Evolutionary conservation across 2,797 vertebrate genomes (phyloP), one percentile per base, ranked within the genome.

Genomic region (Sebastes jordani): DNA sequence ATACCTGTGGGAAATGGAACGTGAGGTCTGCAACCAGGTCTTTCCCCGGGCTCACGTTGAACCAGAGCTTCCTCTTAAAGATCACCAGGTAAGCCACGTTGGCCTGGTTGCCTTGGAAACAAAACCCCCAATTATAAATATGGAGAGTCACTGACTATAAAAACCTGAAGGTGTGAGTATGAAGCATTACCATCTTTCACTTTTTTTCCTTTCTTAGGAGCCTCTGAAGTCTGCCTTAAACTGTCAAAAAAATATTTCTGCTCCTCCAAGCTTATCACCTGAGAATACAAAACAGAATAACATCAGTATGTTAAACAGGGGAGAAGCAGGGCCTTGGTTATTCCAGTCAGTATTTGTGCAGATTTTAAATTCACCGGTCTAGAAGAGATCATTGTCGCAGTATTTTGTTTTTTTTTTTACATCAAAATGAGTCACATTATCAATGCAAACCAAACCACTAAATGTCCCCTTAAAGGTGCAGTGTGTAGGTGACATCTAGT

Each of bases 1-100:
- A 59, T 84, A 95, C 98, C 97, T 99, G 98, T n/a, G 99, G 97
- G 87, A 97, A 99, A 83, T 99, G 98, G 89, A 99, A 98, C 22
- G 88, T 96, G 72, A 95, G 92, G 85, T 99, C 98, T 22, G 98
- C 97, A 0, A 94, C 94, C 59, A 95, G 7, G 62, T 99, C 97
- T 85, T 96, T 99, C 36, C 97, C 98, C 0, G 98, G 98, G 77
- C 11, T 85, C 64, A 99, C 96, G 1, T 95, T 98, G 81, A 99
- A 95, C 98, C 98, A 99, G 22, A 99, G 93, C 87, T 99, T 99
- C 92, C 97, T 95, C 97, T 98, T 97, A 75, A 97, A 97, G 71
- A 97, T 93, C 58, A 99, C 96, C 78, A 97, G 82, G 60, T 97
- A 98, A 1, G 92, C 88, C 55, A 93, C 69, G 7, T 75, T 91